Conservation (phyloP, 1,140 invertebrate species). For the Condylostylus longicornis region DNA sequence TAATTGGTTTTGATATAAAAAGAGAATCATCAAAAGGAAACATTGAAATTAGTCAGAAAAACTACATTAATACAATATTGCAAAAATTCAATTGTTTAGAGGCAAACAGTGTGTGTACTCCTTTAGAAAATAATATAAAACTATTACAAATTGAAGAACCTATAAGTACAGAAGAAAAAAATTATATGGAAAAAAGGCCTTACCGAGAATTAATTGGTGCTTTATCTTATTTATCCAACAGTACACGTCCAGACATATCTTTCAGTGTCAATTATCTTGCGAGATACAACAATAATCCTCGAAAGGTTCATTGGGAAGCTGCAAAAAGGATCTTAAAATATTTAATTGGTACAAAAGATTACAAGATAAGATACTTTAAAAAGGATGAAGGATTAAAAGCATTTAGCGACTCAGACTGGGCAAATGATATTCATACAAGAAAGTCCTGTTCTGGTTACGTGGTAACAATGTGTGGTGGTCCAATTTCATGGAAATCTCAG, state of each 20-base stretch:
- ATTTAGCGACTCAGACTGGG: slow-evolving; percentile 31
- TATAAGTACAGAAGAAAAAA: neutral
- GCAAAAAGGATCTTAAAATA: slow-evolving; percentile 13
- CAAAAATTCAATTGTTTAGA: too few species aligned
- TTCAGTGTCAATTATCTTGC: neutral
- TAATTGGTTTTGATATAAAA: too few species aligned
- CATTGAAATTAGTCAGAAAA: too few species aligned
- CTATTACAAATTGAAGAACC: too few species aligned
- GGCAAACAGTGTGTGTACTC: too few species aligned
- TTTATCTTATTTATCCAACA: neutral
- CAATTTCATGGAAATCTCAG: slow-evolving; percentile 28
- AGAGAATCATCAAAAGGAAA: too few species aligned
- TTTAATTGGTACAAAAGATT: slow-evolving; percentile 13
- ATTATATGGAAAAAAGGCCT: neutral
- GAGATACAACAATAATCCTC: neutral
- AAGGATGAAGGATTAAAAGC: slow-evolving; percentile 26
- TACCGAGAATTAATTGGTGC: neutral
- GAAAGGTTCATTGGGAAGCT: neutral
- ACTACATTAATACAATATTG: too few species aligned
- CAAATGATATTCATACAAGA: slow-evolving; percentile 16
- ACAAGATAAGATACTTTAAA: slow-evolving; percentile 30
- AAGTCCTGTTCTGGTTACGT: slow-evolving; percentile 12
- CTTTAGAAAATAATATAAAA: too few species aligned
- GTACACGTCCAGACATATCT: neutral
- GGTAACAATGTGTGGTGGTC: slow-evolving; percentile 15